Conservation (phyloP, 2,113 vertebrate species). For the Tyrannus savana region DNA sequence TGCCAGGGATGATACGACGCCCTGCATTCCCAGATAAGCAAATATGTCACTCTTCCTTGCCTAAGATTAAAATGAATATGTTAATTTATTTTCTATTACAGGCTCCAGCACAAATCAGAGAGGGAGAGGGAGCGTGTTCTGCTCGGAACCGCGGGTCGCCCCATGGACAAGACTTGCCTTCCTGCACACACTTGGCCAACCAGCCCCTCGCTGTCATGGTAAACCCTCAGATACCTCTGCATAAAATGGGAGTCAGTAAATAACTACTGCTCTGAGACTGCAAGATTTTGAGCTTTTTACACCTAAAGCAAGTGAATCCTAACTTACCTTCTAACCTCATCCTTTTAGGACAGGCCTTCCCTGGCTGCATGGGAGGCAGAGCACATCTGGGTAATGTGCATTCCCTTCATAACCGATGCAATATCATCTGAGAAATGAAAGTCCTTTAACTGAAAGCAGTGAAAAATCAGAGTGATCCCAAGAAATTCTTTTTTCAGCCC, state of each 20-base stretch:
- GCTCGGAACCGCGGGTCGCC: accelerated
- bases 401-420: background rate
- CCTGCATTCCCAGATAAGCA: background rate
- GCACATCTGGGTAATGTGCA: background rate
- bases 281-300: background rate
- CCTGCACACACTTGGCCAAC: background rate
- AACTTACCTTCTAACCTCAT: background rate
- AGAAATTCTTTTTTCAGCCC: background rate
- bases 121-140: background rate
- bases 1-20: background rate
- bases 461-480: background rate
- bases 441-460: conserved; percentile 28
- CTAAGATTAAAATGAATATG: background rate
- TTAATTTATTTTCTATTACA: background rate
- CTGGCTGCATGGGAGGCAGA: background rate
- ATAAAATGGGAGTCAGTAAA: background rate
- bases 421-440: background rate
- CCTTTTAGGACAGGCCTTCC: background rate
- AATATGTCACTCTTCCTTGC: background rate
- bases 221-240: background rate
- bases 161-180: background rate
- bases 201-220: accelerated
- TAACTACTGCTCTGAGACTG: background rate
- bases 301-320: background rate
- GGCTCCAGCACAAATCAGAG: background rate